Conservation (phyloP, 2,888 invertebrate genomes). For the Coenonympha arcania region DNA sequence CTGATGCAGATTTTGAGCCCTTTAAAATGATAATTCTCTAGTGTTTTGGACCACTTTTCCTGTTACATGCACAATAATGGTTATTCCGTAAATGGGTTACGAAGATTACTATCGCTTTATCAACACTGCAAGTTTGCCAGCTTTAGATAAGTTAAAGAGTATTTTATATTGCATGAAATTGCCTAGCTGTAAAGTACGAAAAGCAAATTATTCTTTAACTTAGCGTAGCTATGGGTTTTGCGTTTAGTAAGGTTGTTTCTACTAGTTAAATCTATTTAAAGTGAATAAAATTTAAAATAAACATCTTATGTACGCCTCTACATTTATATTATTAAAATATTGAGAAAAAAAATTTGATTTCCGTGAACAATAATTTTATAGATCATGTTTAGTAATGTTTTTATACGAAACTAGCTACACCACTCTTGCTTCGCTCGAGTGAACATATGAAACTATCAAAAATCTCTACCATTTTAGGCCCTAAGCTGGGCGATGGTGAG, state of each 20-base stretch:
- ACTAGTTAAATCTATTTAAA: too few relatives aligned
- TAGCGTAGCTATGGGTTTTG: background rate
- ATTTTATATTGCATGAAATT: background rate
- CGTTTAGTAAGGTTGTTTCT: background rate
- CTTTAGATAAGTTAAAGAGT: conserved; percentile 6
- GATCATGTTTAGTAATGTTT: too few relatives aligned
- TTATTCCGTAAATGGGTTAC: conserved; percentile 10
- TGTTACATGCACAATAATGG: background rate
- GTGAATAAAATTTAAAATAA: too few relatives aligned
- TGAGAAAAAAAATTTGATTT: too few relatives aligned
- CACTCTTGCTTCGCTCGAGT: too few relatives aligned
- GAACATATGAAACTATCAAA: too few relatives aligned
- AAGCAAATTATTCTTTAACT: background rate
- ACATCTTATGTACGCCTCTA: too few relatives aligned
- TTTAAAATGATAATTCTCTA: conserved; percentile 28
- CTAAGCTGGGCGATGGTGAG: too few relatives aligned
- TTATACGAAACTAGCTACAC: too few relatives aligned
- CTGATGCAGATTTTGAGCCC: background rate
- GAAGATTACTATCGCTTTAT: conserved; percentile 9
- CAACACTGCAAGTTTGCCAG: conserved; percentile 6
- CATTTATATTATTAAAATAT: too few relatives aligned
- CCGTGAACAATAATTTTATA: too few relatives aligned
- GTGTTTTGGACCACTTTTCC: conserved; percentile 17
- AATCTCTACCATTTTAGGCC: too few relatives aligned
- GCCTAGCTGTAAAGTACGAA: background rate